Evolutionary conservation across 2,113 vertebrate species (phyloP).

Genomic region (Psittacula cyanocephala): DNA sequence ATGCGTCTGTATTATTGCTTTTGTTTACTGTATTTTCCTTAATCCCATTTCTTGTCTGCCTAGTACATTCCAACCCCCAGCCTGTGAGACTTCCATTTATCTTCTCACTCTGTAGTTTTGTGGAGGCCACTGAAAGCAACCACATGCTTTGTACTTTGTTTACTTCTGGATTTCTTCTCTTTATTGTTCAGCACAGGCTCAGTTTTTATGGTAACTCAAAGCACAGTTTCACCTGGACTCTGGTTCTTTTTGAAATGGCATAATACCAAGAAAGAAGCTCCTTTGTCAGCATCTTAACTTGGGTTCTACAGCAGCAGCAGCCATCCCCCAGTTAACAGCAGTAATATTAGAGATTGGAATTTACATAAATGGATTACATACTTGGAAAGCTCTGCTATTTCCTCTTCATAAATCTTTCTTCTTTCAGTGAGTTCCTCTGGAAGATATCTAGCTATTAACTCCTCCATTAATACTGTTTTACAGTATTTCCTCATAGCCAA

Average conservation of each 20-base stretch:
- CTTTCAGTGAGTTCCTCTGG: constrained; percentile 86
- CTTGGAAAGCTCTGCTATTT: constrained; percentile 94
- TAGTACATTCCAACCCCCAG: neutral
- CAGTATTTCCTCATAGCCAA: constrained; percentile 85
- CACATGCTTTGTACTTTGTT: neutral
- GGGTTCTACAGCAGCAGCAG: neutral
- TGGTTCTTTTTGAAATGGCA: neutral
- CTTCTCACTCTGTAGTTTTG: neutral
- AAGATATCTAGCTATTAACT: constrained; percentile 87
- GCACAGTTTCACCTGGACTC: neutral
- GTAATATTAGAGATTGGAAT: neutral
- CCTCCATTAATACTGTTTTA: constrained; percentile 88
- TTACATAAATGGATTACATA: constrained; percentile 64
- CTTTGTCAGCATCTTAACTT: neutral
- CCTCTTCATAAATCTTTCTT: constrained; percentile 85
- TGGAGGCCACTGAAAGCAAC: neutral
- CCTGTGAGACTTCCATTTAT: neutral
- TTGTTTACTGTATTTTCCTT: neutral
- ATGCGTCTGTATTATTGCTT: neutral
- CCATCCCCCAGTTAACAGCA: neutral
- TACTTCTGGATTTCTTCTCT: neutral
- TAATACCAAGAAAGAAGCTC: neutral
- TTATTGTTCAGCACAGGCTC: neutral
- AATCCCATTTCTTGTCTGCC: neutral
- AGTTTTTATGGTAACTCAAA: neutral